These are phyloP conservation scores for Elysia crispata DNA, from an alignment of 2,888 invertebrate genomes.

Conservation along the genomic window DNA sequence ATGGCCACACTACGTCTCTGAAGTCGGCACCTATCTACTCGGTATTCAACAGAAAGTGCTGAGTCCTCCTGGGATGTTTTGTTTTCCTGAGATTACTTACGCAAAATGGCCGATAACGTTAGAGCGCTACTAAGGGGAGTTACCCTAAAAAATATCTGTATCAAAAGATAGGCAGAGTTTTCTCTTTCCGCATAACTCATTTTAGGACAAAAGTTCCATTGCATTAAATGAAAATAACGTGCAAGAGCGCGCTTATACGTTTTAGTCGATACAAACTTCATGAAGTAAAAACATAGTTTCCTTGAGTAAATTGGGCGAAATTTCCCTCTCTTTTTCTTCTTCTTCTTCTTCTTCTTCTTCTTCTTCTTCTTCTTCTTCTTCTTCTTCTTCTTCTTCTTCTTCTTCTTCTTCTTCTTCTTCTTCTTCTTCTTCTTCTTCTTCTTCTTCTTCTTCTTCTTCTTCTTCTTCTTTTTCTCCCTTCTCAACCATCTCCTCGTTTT, in stretches of 20 bases:
- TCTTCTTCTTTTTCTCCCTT: not conserved
- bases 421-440: not conserved
- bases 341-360: constrained; percentile 5
- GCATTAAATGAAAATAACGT: no score
- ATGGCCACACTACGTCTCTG: constrained; percentile 55
- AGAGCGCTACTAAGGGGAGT: constrained; percentile 46
- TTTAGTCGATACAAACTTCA: no score
- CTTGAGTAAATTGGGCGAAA: not conserved
- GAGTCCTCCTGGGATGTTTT: constrained; percentile 10
- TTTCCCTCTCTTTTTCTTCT: constrained; percentile 1
- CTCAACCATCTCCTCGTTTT: not conserved
- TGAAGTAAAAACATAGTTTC: no score
- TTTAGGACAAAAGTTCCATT: no score
- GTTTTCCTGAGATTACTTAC: constrained; percentile 24
- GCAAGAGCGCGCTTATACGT: no score
- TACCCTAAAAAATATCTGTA: constrained; percentile 36
- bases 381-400: not conserved
- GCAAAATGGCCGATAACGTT: constrained; percentile 50
- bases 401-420: not conserved
- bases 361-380: constrained; percentile 1
- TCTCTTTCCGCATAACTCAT: not conserved
- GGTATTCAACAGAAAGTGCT: constrained; percentile 5
- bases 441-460: not conserved
- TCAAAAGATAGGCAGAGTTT: no score
- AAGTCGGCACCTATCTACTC: not conserved